Percentiles rank a stretch among this genome's conserved stretches.
Conservation (phyloP, 2,888 invertebrate genomes). For the Epirrhoe alternata region DNA sequence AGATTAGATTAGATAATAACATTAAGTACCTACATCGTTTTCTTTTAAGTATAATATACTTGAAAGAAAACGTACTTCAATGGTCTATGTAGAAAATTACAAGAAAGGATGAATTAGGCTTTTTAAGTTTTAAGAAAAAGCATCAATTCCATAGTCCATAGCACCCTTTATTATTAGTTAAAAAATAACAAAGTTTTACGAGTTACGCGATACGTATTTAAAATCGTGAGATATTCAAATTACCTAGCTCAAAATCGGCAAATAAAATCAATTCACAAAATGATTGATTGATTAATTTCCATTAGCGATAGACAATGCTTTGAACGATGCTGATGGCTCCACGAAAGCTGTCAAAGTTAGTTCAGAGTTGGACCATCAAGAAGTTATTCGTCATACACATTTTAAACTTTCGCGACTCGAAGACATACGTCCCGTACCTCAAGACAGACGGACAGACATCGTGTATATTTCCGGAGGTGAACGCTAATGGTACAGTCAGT, state of each 20-base stretch:
- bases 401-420: slow-evolving; percentile 50
- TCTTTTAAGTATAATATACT: too few relatives aligned
- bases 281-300: slow-evolving; percentile 57
- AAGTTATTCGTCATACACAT: slow-evolving; percentile 38
- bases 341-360: slow-evolving; percentile 59
- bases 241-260: slow-evolving; percentile 12
- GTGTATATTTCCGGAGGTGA: slow-evolving; percentile 59
- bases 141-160: too few relatives aligned
- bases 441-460: slow-evolving; percentile 50
- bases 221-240: too few relatives aligned
- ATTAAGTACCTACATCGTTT: too few relatives aligned
- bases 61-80: too few relatives aligned
- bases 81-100: too few relatives aligned
- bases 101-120: too few relatives aligned
- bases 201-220: too few relatives aligned
- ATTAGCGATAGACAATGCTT: slow-evolving; percentile 48
- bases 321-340: slow-evolving; percentile 44
- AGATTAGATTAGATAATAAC: too few relatives aligned
- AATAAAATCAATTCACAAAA: slow-evolving; percentile 47
- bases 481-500: slow-evolving; percentile 57
- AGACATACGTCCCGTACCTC: slow-evolving; percentile 44
- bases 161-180: too few relatives aligned
- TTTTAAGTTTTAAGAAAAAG: too few relatives aligned
- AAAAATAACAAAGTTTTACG: too few relatives aligned
- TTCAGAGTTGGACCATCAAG: slow-evolving; percentile 46